Evolutionary conservation across 2,113 vertebrate species (phyloP).

Genomic region (Gyps fulvus): DNA sequence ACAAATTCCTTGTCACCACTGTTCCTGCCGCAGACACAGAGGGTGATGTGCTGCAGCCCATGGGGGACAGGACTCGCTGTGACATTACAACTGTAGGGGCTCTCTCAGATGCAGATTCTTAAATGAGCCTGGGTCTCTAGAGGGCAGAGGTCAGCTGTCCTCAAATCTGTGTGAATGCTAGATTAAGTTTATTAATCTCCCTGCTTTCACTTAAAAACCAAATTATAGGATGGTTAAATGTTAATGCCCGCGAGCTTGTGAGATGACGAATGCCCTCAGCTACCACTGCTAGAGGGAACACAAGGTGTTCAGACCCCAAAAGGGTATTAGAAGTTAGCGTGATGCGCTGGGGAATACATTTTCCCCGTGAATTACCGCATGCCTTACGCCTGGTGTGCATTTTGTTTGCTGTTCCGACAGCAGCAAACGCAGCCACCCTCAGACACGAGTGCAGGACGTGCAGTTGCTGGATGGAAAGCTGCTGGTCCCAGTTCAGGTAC

Average conservation of each 20-base stretch:
- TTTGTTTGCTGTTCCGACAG: background rate
- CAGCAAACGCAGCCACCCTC: background rate
- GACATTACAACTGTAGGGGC: background rate
- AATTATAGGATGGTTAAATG: slow-evolving; percentile 26
- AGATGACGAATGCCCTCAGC: background rate
- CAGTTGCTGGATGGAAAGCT: background rate
- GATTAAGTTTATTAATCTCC: slow-evolving; percentile 63
- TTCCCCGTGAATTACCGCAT: background rate
- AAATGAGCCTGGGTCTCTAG: slow-evolving; percentile 38
- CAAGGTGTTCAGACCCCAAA: background rate
- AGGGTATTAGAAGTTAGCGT: background rate
- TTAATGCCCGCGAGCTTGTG: background rate
- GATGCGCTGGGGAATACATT: background rate
- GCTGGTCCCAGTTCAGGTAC: too few species aligned
- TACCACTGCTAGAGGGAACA: background rate
- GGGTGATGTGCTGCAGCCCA: background rate
- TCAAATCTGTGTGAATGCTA: slow-evolving; percentile 20
- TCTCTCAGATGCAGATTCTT: slow-evolving; percentile 13
- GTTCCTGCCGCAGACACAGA: background rate
- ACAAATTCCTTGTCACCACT: background rate
- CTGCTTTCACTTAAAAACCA: slow-evolving; percentile 55
- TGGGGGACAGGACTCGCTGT: background rate
- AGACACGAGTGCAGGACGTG: background rate
- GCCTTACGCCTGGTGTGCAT: background rate
- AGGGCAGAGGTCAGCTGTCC: slow-evolving; percentile 58